A percentile compares a stretch with the other conserved stretches of the same genome.
Evolutionary conservation across 2,113 vertebrate genomes (phyloP).

Genomic region (Lophius piscatorius): DNA sequence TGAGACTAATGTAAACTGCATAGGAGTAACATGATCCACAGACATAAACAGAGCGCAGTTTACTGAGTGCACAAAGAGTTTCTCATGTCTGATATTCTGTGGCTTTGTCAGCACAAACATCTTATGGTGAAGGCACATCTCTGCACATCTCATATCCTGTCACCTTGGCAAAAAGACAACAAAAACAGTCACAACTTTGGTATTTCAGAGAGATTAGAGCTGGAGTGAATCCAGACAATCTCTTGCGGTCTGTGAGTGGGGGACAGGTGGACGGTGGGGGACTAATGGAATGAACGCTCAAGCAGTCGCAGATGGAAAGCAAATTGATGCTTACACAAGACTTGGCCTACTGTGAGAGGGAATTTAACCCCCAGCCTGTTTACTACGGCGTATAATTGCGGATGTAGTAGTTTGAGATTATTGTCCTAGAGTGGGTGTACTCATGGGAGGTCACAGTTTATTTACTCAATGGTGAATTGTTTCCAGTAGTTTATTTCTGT

Average conservation of each 20-base stretch:
- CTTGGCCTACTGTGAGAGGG: conserved; percentile 30
- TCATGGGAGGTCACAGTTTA: conserved; percentile 30
- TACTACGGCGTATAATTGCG: neutral
- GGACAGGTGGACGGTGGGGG: conserved; percentile 32
- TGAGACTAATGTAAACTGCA: conserved; percentile 29
- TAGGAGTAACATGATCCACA: conserved; percentile 37
- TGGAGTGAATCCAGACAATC: conserved; percentile 39
- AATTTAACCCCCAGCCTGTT: conserved; percentile 13
- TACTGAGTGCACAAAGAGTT: conserved; percentile 25
- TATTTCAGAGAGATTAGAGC: conserved; percentile 20
- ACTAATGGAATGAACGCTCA: conserved; percentile 55
- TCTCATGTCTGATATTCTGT: conserved; percentile 24
- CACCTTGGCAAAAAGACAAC: conserved; percentile 32
- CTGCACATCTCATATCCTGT: conserved; percentile 7
- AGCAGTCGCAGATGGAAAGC: conserved; percentile 18
- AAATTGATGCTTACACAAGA: conserved; percentile 29
- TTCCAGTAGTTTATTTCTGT: conserved; percentile 1
- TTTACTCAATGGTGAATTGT: conserved; percentile 12
- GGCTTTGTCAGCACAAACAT: conserved; percentile 31
- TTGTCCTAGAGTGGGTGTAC: conserved; percentile 7
- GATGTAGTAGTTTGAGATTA: neutral
- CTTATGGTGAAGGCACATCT: conserved; percentile 7
- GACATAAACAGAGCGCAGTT: conserved; percentile 26
- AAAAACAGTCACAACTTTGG: conserved; percentile 13
- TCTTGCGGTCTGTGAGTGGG: conserved; percentile 36